Base-by-base conservation (phyloP, 2,888 invertebrate species). In the Netelia fuscicornis region DNA sequence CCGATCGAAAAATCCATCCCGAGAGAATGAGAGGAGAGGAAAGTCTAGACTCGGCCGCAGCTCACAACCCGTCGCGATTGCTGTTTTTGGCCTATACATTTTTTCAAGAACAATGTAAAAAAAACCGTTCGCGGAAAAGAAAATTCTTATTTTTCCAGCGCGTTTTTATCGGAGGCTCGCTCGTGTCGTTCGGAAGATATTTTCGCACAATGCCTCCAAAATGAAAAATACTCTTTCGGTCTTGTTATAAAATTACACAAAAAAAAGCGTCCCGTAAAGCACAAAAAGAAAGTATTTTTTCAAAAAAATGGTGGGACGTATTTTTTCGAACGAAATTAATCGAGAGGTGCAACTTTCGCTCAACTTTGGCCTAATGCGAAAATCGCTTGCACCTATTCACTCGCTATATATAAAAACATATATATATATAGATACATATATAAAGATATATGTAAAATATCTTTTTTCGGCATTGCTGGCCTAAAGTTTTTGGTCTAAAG, bases 341-440 rank as follows among this genome's bases (percentile, higher is more conserved):
- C 65, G 72, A 37, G 23, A 42, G 87, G 87, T 88, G 85, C 86
- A 87, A 81, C 85, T 86, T 87, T 87, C 84, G 87, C 87, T 86
- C 87, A 87, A 88, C 87, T 88, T 88, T 89, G 88, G 89, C 89
- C 89, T 89, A 89, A 89, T 80, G 87, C 85, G 86, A 86, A 88
- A 86, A 65, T 79, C 72, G 37, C 25, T 64, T 75, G 81, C 85
- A 85, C 78, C 84, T 71, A 13, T 13, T 48, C 62, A 75, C 25
- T 67, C 60, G 52, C 17, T 44, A 9, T 65, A 64, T 58, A 80
- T 84, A 84, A 56, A 42, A 74, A 37, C 75, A 25, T 42, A 67
- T 71, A 70, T 54, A 74, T 79, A 74, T 62, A 44, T 68, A 44
- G 70, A 37, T 75, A 30, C 44, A 64, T 68, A 74, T 67, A 48